Evolutionary conservation across 2,113 vertebrate species (phyloP).

Genomic region (Sprattus sprattus): DNA sequence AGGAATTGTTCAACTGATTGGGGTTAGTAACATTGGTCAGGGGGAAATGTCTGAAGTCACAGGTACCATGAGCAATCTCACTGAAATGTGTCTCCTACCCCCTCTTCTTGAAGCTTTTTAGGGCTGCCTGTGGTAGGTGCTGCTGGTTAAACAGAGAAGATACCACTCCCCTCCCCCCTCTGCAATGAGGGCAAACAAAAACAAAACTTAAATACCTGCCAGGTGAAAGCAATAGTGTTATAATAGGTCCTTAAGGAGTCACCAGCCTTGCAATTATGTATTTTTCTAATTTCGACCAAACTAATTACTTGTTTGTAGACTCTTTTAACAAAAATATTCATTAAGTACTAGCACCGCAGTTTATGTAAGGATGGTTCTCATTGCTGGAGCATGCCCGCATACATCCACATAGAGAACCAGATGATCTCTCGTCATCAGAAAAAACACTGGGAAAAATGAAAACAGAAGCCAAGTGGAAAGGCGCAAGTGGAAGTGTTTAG

Average conservation of each 20-base stretch:
- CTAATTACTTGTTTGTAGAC: neutral
- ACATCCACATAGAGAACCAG: neutral
- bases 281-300: neutral
- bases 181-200: neutral
- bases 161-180: neutral
- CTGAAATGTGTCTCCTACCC: neutral
- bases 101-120: neutral
- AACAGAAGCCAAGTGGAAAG: slow-evolving; percentile 3
- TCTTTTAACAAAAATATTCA: neutral
- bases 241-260: neutral
- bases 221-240: neutral
- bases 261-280: neutral
- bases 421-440: neutral
- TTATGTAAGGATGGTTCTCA: neutral
- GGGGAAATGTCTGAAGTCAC: neutral
- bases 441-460: neutral
- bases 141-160: neutral
- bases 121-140: neutral
- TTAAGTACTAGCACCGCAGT: neutral
- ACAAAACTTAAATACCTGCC: neutral
- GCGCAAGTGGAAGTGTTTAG: slow-evolving; percentile 4
- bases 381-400: neutral
- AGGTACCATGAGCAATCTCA: neutral
- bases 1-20: neutral
- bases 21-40: neutral